Conservation (phyloP, 1,140 invertebrate species). For the Procambarus clarkii region DNA sequence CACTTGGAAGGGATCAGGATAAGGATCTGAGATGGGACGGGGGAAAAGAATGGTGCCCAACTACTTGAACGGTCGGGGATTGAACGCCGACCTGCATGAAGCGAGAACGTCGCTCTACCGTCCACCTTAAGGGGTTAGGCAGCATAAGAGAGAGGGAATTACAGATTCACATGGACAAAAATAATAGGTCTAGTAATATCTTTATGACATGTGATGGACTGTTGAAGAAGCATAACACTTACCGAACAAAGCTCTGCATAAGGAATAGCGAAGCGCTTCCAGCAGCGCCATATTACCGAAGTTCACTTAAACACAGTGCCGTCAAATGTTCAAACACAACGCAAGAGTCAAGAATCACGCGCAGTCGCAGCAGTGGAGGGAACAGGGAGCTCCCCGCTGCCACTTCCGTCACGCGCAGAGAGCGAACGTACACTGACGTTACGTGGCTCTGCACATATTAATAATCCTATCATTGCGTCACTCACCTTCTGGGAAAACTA, state of each 20-base stretch:
- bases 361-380: not conserved
- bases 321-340: not conserved
- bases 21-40: no score
- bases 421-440: conserved; percentile 34
- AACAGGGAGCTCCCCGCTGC: not conserved
- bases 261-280: conserved; percentile 14
- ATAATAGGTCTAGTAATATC: no score
- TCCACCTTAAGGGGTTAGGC: no score
- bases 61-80: no score
- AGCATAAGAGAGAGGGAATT: no score
- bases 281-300: not conserved
- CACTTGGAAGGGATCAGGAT: no score
- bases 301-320: not conserved
- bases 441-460: conserved; percentile 54
- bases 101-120: no score
- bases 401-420: conserved; percentile 25
- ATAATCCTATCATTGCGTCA: conserved; percentile 62
- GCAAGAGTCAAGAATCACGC: not conserved
- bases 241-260: conserved; percentile 18
- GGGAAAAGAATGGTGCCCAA: no score
- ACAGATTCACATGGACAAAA: no score
- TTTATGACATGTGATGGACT: no score
- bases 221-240: not conserved
- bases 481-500: conserved; percentile 25
- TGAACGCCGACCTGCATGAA: no score